Evolutionary conservation across 2,888 invertebrate genomes (phyloP), one percentile per base, ranked within the genome.

Genomic region (Lagria hirta): DNA sequence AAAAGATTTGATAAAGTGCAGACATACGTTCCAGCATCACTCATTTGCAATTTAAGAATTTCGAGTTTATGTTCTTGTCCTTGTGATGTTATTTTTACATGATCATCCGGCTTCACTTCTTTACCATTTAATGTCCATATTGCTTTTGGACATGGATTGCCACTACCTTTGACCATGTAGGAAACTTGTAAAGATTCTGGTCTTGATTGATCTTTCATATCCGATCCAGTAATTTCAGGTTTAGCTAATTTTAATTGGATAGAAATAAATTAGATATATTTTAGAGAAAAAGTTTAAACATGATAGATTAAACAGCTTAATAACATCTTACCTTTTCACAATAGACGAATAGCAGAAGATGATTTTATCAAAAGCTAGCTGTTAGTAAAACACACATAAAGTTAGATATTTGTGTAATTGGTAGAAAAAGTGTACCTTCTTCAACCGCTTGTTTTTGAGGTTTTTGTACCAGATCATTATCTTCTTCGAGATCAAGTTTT

Each of bases 21-120:
- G 55, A 86, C 84, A 75, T 92, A 95, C 43, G 81, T 76, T 5
- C 88, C 90, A n/a, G 82, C 84, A 66, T 94, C 93, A 5, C 76
- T 78, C 55, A 83, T 65, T 41, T 80, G 76, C 1, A 87, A 76
- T 36, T 82, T 81, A 30, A 79, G 79, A 21, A 95, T 81, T 57
- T 84, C 83, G 51, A 95, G 70, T 59, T 82, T 83, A 65, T 84
- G 88, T 28, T 80, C 74, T 49, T 88, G 84, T 15, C 84, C 86
- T 16, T 82, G 81, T 46, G 81, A 80, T 43, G 79, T 78, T 34
- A 83, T 75, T 40, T 82, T 74, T 26, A 78, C 54, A 40, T 70
- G 63, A 3, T 58, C 78, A 48, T 83, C 80, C 0, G 80, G 72
- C 51, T 82, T 81, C 15, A 91, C 73, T 49, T 83, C 83, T 57